Conservation (phyloP, 2,888 invertebrate species). For the Catocala nupta region DNA sequence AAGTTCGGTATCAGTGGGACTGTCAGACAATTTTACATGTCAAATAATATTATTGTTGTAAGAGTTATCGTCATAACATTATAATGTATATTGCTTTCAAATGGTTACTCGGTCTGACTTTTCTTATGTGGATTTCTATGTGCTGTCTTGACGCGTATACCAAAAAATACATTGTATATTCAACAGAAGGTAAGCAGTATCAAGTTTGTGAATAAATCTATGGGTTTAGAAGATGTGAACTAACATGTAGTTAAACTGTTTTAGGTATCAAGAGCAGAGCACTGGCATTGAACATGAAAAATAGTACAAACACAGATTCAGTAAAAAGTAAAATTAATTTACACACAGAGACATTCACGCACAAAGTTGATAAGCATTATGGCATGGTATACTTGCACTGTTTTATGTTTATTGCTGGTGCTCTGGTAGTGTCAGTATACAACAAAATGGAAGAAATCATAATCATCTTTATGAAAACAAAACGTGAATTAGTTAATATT, state of each 20-base stretch:
- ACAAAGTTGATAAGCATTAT: slow-evolving; percentile 27
- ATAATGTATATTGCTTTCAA: slow-evolving; percentile 81
- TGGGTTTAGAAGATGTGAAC: too few relatives aligned
- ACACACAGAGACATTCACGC: slow-evolving; percentile 23
- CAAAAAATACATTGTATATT: slow-evolving; percentile 39
- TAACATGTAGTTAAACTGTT: slow-evolving; percentile 14
- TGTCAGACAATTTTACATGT: slow-evolving; percentile 32
- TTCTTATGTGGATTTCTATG: slow-evolving; percentile 73
- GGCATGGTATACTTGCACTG: slow-evolving; percentile 54
- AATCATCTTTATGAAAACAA: slow-evolving; percentile 36
- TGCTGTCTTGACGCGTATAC: slow-evolving; percentile 63
- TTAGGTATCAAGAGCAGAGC: slow-evolving; percentile 34
- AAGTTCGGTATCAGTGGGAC: slow-evolving; percentile 49
- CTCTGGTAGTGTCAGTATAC: slow-evolving; percentile 61
- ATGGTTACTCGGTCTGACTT: slow-evolving; percentile 72
- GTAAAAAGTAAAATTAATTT: slow-evolving; percentile 22
- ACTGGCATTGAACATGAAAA: slow-evolving; percentile 31
- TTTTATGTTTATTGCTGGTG: slow-evolving; percentile 68
- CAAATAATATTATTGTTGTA: slow-evolving; percentile 36
- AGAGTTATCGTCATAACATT: slow-evolving; percentile 29
- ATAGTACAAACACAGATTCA: slow-evolving; percentile 30
- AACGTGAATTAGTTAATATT: slow-evolving; percentile 50
- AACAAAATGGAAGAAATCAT: slow-evolving; percentile 65
- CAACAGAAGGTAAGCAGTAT: slow-evolving; percentile 44
- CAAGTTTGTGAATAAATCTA: too few relatives aligned